Base-by-base conservation (phyloP, 2,113 vertebrate species). In the Tretioscincus oriximinensis region DNA sequence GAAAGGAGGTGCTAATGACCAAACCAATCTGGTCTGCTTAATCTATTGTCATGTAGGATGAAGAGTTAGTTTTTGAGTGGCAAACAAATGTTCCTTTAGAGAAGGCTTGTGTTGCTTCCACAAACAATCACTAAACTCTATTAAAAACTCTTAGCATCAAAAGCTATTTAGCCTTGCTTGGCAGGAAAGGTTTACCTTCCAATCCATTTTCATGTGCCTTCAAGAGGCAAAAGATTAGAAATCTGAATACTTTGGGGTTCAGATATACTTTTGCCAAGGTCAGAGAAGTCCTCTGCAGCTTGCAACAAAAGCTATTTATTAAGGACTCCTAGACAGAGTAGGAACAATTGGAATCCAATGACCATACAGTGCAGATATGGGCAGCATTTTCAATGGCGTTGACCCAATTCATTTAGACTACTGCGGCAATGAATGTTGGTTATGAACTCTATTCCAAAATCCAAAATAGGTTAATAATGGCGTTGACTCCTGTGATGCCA, bases 261-360 rank as follows among this genome's bases (percentile, higher is more conserved):
- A 4, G n/a, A 5, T 28, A 65, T 28, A 16, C 64, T 65, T 65
- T 28, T 8, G 26, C 64, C 64, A 65, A 65, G n/a, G 64, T 26
- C 9, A 63, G 70, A 47, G 63, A 76, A 51, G 4, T 0, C 45
- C 47, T 80, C 1, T 0, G 47, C 61, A 49, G 29, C 8, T 26
- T 86, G 81, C 88, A 7, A 8, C 49, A 64, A 88, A 83, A 84
- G 67, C 41, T 76, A 61, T 20, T 0, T 1, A 67, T 85, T 83
- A 61, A 1, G 22, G 28, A 88, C n/a, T 80, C 86, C 83, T 87
- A 69, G 91, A 88, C 78, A 75, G 90, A 88, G 80, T 12, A 47
- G 20, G 88, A 87, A 87, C 79, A 86, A 94, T 92, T 12, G 91
- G 91, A 93, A 92, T 93, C 83, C 92, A 22, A 88, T 93, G 93